A percentile compares a stretch with the other conserved stretches of the same genome.
Evolutionary conservation across 2,888 invertebrate species (phyloP).

Genomic region (Pycnomerus fuliginosus): DNA sequence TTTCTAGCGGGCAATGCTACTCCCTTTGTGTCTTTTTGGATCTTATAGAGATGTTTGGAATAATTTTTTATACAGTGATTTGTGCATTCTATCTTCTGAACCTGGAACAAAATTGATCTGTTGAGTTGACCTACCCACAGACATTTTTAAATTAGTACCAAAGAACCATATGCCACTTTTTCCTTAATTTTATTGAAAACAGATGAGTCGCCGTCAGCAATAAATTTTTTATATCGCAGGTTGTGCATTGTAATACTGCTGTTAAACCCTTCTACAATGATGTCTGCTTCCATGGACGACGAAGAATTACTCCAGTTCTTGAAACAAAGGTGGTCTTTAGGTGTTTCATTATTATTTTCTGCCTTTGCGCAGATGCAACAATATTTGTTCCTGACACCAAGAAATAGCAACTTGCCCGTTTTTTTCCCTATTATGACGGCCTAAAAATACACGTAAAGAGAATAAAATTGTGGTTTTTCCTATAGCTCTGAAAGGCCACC

Average conservation of each 20-base stretch:
- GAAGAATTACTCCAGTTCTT: conserved; percentile 24
- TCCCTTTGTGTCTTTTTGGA: conserved; percentile 19
- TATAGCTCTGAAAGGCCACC: no score
- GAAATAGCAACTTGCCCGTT: conserved; percentile 10
- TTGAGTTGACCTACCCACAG: no score
- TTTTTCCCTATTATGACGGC: conserved; percentile 9
- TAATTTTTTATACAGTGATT: conserved; percentile 28
- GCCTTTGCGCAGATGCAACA: conserved; percentile 11
- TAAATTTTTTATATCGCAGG: conserved; percentile 19
- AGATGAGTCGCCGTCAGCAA: conserved; percentile 25
- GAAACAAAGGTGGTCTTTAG: conserved; percentile 13
- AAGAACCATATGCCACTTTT: conserved; percentile 22
- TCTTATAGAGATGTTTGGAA: conserved; percentile 18
- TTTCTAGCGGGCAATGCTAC: no score
- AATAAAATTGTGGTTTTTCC: no score
- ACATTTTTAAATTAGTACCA: no score
- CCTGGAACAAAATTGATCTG: no score
- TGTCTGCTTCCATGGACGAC: conserved; percentile 23
- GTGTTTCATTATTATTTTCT: conserved; percentile 1
- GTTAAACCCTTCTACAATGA: conserved; percentile 25
- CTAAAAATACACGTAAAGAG: no score
- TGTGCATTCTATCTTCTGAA: conserved; percentile 20
- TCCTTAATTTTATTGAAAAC: conserved; percentile 20
- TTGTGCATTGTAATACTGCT: conserved; percentile 15
- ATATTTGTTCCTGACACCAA: conserved; percentile 18